phyloP scores from a whole-genome alignment of 1,140 invertebrate genomes.

The Drosophila miranda region DNA sequence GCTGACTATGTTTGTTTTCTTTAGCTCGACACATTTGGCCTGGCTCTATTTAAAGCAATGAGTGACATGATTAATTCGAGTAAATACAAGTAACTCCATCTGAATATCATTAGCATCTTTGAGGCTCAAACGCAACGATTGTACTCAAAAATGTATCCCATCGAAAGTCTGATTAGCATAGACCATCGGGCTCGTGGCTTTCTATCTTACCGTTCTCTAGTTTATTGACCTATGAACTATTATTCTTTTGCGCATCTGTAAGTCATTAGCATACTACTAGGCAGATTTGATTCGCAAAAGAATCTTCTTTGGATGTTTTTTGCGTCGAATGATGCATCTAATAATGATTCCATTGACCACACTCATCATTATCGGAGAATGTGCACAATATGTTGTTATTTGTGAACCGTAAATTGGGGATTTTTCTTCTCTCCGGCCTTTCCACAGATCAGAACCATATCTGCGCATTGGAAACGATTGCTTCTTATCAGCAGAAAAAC shows the following conservation, averaged over 20 bases:
- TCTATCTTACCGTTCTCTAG: constrained; percentile 20
- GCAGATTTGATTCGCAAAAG: not conserved
- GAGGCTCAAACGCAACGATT: constrained; percentile 3
- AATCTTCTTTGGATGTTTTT: constrained; percentile 15
- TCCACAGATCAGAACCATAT: constrained; percentile 26
- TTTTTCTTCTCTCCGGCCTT: constrained; percentile 6
- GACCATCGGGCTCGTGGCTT: constrained; percentile 21
- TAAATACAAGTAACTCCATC: not conserved
- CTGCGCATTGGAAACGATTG: constrained; percentile 17
- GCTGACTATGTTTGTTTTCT: constrained; percentile 34
- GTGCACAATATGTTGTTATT: constrained; percentile 36
- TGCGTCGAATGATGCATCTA: constrained; percentile 30
- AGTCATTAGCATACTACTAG: constrained; percentile 40
- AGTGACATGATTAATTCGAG: not conserved
- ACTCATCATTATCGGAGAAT: not conserved
- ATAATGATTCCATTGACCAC: constrained; percentile 34
- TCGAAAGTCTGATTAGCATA: constrained; percentile 30
- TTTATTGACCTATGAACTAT: constrained; percentile 61
- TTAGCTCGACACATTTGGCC: constrained; percentile 28
- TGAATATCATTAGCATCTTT: not conserved
- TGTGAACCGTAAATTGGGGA: constrained; percentile 31
- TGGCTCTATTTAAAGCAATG: constrained; percentile 7
- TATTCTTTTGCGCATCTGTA: constrained; percentile 17
- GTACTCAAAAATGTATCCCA: not conserved
- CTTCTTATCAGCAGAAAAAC: constrained; percentile 33